Conservation (phyloP, 1,140 invertebrate species). For the Sminthurides bifidus region DNA sequence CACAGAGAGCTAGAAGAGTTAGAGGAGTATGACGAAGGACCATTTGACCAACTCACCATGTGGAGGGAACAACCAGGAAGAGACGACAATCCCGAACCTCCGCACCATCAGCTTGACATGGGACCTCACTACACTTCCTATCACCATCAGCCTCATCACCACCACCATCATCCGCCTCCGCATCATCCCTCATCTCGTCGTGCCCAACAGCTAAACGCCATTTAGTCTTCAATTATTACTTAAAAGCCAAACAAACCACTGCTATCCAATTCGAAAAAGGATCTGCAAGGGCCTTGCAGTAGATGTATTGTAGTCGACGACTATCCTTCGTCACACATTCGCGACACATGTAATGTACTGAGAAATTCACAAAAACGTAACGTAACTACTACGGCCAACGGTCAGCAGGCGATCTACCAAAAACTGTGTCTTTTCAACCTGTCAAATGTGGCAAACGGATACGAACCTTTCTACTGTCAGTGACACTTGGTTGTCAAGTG, state of each 20-base stretch:
- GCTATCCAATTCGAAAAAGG: background rate
- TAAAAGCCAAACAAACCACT: background rate
- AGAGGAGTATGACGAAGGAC: slow-evolving; percentile 28
- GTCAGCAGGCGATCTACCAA: too few species aligned
- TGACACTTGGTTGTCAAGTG: slow-evolving; percentile 8
- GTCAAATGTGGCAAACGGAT: too few species aligned
- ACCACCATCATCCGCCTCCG: slow-evolving; percentile 17
- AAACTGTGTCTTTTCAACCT: too few species aligned
- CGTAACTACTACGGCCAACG: too few species aligned
- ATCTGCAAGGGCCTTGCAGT: background rate
- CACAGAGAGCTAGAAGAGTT: slow-evolving; percentile 14
- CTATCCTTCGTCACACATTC: background rate
- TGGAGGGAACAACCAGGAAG: slow-evolving; percentile 7
- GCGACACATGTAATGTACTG: background rate
- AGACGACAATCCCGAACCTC: slow-evolving; percentile 8
- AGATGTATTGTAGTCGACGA: background rate
- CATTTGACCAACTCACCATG: slow-evolving; percentile 27
- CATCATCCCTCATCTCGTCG: slow-evolving; percentile 21
- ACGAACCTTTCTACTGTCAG: too few species aligned
- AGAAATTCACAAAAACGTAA: background rate
- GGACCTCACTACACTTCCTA: background rate
- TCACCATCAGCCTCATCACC: slow-evolving; percentile 24
- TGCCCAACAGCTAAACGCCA: slow-evolving; percentile 29
- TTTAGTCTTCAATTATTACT: slow-evolving; percentile 10
- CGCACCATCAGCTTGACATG: slow-evolving; percentile 6